phyloP scores from a whole-genome alignment of 1,140 invertebrate species.

The Micrasema longulum region DNA sequence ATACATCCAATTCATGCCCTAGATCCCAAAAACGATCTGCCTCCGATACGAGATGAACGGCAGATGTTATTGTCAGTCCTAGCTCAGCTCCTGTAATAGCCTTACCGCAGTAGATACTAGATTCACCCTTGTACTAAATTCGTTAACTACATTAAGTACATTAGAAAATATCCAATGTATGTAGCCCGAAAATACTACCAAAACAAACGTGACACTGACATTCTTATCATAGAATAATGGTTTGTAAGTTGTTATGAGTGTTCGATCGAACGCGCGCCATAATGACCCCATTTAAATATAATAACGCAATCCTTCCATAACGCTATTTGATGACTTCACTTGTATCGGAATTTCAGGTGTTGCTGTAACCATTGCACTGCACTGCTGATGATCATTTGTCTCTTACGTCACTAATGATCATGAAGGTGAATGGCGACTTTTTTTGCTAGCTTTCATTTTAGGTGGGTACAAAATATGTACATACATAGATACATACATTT shows the following conservation, averaged over 20 bases:
- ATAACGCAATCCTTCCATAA: neutral
- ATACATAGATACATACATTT: no score
- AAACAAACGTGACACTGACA: conserved; percentile 22
- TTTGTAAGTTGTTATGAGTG: neutral
- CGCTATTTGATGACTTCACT: conserved; percentile 3
- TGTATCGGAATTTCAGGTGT: conserved; percentile 12
- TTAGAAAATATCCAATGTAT: no score
- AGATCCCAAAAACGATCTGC: conserved; percentile 6
- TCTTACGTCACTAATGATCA: conserved; percentile 20
- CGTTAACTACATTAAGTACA: no score
- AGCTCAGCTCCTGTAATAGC: neutral
- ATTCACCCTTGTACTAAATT: no score
- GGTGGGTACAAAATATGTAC: no score
- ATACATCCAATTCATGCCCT: conserved; percentile 9
- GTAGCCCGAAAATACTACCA: neutral
- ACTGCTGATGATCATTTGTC: conserved; percentile 1
- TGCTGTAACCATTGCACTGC: conserved; percentile 1
- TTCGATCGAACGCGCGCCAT: neutral
- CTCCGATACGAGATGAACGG: conserved; percentile 17
- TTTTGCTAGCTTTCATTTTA: conserved; percentile 16
- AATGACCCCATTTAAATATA: conserved; percentile 8
- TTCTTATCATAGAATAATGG: conserved; percentile 1
- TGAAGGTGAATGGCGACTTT: conserved; percentile 10
- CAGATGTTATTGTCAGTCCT: conserved; percentile 28
- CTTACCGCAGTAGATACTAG: neutral